Conservation (phyloP, 2,888 invertebrate genomes). For the Caenorhabditis uteleia region DNA sequence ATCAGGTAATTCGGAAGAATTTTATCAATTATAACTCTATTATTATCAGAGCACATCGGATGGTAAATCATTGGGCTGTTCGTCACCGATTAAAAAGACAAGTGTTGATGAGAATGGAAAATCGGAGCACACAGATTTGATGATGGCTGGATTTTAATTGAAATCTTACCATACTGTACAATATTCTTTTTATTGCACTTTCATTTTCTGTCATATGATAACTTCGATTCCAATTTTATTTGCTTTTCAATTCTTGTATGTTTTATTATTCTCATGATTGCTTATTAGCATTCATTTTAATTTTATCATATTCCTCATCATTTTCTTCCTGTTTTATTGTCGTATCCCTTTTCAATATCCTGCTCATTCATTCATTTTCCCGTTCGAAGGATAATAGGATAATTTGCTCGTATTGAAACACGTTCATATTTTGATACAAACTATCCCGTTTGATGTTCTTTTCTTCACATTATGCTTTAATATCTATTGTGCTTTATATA, state of each 20-base stretch:
- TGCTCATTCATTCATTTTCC: too few relatives aligned
- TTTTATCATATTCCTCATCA: slow-evolving; percentile 27
- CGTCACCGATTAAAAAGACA: not conserved
- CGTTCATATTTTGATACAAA: too few relatives aligned
- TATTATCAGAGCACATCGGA: slow-evolving; percentile 1
- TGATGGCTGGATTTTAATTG: too few relatives aligned
- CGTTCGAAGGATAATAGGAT: too few relatives aligned
- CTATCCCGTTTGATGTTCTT: too few relatives aligned
- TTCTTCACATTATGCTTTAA: too few relatives aligned
- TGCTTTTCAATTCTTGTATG: slow-evolving; percentile 10
- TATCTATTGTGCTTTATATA: too few relatives aligned
- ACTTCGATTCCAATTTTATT: not conserved
- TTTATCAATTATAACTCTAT: not conserved
- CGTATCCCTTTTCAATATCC: not conserved
- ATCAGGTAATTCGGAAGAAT: not conserved
- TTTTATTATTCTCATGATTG: slow-evolving; percentile 7
- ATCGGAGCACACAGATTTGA: too few relatives aligned
- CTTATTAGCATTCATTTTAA: not conserved
- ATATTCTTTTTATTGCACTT: slow-evolving; percentile 14
- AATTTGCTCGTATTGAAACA: too few relatives aligned
- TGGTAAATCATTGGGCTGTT: not conserved
- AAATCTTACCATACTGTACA: slow-evolving; percentile 1
- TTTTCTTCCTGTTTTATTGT: slow-evolving; percentile 22
- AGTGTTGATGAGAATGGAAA: too few relatives aligned
- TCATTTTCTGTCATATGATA: not conserved